These are phyloP conservation scores for Orchesella flavescens DNA, from an alignment of 2,888 invertebrate genomes.

Conservation along the genomic window DNA sequence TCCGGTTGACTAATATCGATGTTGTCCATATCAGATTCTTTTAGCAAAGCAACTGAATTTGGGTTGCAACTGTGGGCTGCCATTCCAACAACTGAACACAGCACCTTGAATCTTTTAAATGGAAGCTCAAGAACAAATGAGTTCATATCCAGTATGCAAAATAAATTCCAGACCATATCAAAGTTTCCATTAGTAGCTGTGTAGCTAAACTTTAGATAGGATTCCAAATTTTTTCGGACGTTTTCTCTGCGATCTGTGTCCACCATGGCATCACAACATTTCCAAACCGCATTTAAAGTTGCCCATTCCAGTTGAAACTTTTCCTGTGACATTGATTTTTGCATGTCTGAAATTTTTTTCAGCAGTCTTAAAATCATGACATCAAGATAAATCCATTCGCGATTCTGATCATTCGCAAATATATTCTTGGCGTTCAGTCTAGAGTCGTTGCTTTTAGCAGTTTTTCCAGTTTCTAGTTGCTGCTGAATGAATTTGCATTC, in stretches of 20 bases:
- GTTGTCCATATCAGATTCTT: conserved; percentile 16
- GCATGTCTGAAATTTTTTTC: conserved; percentile 2
- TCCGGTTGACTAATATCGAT: conserved; percentile 21
- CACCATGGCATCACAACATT: neutral
- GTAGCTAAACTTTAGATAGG: conserved; percentile 17
- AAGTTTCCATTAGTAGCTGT: neutral
- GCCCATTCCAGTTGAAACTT: conserved; percentile 26
- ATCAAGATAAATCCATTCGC: conserved; percentile 40
- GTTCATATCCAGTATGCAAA: conserved; percentile 41
- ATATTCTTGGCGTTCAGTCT: neutral
- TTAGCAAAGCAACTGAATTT: conserved; percentile 33
- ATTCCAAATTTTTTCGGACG: neutral
- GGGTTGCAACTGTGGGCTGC: conserved; percentile 46
- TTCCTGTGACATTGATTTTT: conserved; percentile 6
- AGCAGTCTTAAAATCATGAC: conserved; percentile 48
- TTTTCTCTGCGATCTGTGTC: neutral
- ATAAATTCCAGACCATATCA: conserved; percentile 42
- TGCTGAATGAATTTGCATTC: conserved; percentile 43
- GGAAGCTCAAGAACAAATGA: conserved; percentile 41
- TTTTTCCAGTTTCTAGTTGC: neutral
- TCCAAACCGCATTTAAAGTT: conserved; percentile 31
- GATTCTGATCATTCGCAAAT: neutral
- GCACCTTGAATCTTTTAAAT: conserved; percentile 37
- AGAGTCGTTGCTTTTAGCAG: neutral
- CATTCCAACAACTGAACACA: conserved; percentile 23